Conservation (phyloP, 1,140 invertebrate genomes). For the Macrosteles quadrilineatus region DNA sequence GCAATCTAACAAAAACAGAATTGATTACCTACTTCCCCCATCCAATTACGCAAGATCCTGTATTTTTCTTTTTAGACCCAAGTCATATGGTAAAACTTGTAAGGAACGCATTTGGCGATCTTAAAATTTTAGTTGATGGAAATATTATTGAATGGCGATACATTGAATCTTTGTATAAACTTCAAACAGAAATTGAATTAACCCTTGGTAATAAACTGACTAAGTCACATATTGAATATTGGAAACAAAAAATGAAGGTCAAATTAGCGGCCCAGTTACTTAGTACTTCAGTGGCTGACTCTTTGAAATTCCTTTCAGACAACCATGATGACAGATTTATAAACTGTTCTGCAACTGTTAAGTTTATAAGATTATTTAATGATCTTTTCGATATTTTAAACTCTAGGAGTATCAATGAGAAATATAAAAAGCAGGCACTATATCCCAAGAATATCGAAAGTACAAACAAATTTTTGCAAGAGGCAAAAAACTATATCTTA, state of each 20-base stretch:
- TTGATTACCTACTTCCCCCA: slow-evolving; percentile 29
- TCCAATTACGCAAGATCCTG: slow-evolving; percentile 25
- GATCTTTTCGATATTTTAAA: slow-evolving; percentile 30
- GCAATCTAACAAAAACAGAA: slow-evolving; percentile 19
- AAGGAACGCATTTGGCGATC: slow-evolving; percentile 25
- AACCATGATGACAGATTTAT: slow-evolving; percentile 11
- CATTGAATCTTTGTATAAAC: slow-evolving; percentile 40
- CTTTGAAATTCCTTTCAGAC: slow-evolving; percentile 36
- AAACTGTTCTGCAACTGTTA: slow-evolving; percentile 5
- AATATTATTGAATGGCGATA: slow-evolving; percentile 42
- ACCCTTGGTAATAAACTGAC: slow-evolving; percentile 44
- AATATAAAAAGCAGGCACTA: no score
- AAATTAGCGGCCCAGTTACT: slow-evolving; percentile 45
- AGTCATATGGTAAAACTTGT: slow-evolving; percentile 41
- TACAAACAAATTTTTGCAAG: no score
- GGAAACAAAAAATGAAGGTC: slow-evolving; percentile 47
- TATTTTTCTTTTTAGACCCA: slow-evolving; percentile 38
- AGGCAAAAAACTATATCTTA: no score
- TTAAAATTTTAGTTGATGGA: slow-evolving; percentile 31
- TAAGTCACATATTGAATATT: slow-evolving; percentile 43
- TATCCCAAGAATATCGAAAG: no score
- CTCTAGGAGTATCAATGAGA: no score
- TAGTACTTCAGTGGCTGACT: slow-evolving; percentile 43
- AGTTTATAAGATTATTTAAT: slow-evolving; percentile 5
- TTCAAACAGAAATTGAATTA: slow-evolving; percentile 44